These are phyloP conservation scores for Atta cephalotes DNA, from an alignment of 1,140 invertebrate genomes.

Conservation along the genomic window DNA sequence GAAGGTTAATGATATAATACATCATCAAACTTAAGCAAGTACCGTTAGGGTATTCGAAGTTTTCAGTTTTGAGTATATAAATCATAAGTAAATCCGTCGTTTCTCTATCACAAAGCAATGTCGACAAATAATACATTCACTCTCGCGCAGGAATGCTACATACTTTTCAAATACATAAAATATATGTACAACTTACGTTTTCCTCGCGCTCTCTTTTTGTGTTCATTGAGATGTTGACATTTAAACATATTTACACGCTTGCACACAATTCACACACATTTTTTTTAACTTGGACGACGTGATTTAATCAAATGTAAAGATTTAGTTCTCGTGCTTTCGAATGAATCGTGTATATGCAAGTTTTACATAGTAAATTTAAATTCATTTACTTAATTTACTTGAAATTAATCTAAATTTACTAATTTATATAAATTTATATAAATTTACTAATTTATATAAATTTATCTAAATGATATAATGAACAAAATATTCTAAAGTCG, in stretches of 20 bases:
- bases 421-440: background rate
- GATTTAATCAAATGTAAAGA: conserved; percentile 21
- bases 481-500: conserved; percentile 14
- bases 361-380: background rate
- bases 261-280: conserved; percentile 55
- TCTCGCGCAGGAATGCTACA: conserved; percentile 72
- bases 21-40: no score
- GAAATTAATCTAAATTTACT: no score
- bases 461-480: background rate
- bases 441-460: background rate
- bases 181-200: conserved; percentile 73
- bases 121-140: conserved; percentile 63
- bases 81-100: conserved; percentile 43
- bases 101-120: conserved; percentile 49
- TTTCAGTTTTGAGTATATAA: conserved; percentile 38
- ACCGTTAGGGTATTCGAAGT: background rate
- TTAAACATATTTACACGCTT: conserved; percentile 53
- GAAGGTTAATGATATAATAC: background rate
- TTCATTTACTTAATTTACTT: background rate
- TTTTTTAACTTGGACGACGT: conserved; percentile 72
- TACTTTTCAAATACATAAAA: conserved; percentile 65
- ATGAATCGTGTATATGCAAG: background rate
- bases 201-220: conserved; percentile 23
- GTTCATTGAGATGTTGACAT: conserved; percentile 46
- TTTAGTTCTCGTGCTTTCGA: background rate